phyloP scores from a whole-genome alignment of 2,797 vertebrate species.

The Halcyon smyrnensis region DNA sequence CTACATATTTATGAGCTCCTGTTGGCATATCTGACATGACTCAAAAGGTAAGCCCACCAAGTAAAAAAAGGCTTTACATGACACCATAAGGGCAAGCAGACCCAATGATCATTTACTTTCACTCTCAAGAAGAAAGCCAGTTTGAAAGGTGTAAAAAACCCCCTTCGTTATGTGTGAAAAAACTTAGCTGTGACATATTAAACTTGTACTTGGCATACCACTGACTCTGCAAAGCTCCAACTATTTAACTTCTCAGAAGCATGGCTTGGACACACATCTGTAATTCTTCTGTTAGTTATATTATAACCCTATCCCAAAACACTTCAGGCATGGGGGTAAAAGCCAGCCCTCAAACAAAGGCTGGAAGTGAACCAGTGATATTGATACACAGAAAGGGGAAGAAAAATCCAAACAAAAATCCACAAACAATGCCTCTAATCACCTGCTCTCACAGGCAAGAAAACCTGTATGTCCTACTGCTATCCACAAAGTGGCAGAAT shows the following conservation, averaged over 20 bases:
- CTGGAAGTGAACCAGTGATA: background rate
- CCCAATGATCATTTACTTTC: background rate
- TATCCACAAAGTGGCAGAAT: constrained; percentile 57
- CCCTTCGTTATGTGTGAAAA: background rate
- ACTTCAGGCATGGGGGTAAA: background rate
- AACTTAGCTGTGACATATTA: background rate
- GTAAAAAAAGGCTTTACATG: background rate
- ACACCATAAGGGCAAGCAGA: background rate
- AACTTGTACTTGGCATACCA: background rate
- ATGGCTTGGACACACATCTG: background rate
- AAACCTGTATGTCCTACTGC: constrained; percentile 19
- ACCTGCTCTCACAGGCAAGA: background rate
- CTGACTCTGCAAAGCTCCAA: background rate
- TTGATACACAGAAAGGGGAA: background rate
- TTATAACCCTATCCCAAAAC: background rate
- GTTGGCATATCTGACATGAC: background rate
- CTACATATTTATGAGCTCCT: background rate
- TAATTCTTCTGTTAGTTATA: background rate
- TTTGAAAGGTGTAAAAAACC: background rate
- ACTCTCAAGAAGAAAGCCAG: background rate
- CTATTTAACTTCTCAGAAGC: background rate
- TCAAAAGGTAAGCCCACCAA: background rate
- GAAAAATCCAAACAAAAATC: background rate
- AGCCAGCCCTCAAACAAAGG: background rate
- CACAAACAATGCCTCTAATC: background rate